Percentiles rank a stretch among this genome's conserved stretches.
Evolutionary conservation across 1,140 invertebrate species (phyloP).

Genomic region (Teleogryllus occipitalis): DNA sequence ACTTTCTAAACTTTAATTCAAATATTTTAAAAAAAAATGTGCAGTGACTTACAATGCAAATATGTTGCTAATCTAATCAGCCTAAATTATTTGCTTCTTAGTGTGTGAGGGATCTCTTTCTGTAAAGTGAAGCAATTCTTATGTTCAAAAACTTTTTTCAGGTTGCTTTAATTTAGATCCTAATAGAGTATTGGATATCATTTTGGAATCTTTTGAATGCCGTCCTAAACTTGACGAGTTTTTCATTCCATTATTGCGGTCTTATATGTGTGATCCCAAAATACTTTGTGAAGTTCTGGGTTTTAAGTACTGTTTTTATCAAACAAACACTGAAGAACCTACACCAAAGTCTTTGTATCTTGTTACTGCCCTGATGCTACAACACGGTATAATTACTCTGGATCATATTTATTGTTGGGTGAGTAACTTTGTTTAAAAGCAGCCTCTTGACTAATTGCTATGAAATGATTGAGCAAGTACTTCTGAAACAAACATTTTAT

Average conservation of each 20-base stretch:
- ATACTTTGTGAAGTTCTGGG: conserved; percentile 90
- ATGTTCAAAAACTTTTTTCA: conserved; percentile 37
- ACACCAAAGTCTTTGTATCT: conserved; percentile 79
- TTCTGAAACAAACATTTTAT: too few species aligned
- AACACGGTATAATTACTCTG: conserved; percentile 75
- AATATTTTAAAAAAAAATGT: too few species aligned
- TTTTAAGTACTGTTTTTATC: conserved; percentile 83
- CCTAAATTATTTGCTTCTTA: neutral
- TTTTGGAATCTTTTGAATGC: conserved; percentile 94
- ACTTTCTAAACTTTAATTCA: neutral
- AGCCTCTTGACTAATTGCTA: neutral
- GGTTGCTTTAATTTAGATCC: conserved; percentile 99
- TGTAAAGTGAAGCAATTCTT: neutral
- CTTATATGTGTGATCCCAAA: conserved; percentile 75
- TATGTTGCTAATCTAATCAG: neutral
- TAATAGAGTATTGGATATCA: conserved; percentile 92
- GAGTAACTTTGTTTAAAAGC: conserved; percentile 34
- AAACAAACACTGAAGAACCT: conserved; percentile 46
- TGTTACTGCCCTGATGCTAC: conserved; percentile 81
- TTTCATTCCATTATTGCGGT: conserved; percentile 75
- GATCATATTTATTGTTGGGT: conserved; percentile 89
- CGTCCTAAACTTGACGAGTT: conserved; percentile 52
- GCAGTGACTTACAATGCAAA: neutral
- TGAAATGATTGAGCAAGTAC: neutral
- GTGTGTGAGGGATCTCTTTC: too few species aligned